Base-by-base conservation (phyloP, 2,888 invertebrate genomes). In the Hyppa rectilinea region DNA sequence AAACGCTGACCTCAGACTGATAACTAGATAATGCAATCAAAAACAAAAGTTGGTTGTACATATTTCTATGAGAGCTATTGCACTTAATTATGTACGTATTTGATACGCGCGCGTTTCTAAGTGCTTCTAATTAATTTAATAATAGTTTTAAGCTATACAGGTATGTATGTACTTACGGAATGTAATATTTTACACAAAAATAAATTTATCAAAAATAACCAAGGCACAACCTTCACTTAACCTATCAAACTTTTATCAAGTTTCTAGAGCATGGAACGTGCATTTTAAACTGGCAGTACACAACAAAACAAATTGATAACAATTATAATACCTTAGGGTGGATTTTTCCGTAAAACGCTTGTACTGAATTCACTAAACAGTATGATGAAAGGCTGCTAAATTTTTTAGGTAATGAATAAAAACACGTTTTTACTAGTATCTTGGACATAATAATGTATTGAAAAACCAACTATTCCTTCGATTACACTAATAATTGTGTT, bases 11-110 rank as follows among this genome's bases (percentile, higher is more conserved):
- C 93, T 88, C 84, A 85, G 68, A 82, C 82, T 89, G 92, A 90
- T 93, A 89, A 87, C 75, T 72, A 82, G 88, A 90, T 92, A 93
- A 87, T 90, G 94, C 91, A 94, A 94, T 93, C 86, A 87, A 84
- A 92, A 93, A 92, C 91, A 94, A 88, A 87, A 89, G 87, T 92
- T 93, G 85, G 87, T 85, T 82, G 68, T 78, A 77, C 23, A 26
- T 67, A 78, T 69, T 83, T 75, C 68, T 64, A 47, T 64, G 60
- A 61, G 38, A 62, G 80, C 78, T 86, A 79, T 75, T 75, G 81
- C 83, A 86, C 75, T 82, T 69, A 84, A 9, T 12, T 29, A 65
- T 56, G 45, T 58, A 65, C 59, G 50, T 56, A 65, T 40, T 31
- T n/a, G n/a, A 50, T 75, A 67, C 70, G 74, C 75, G 82, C 63